Base-by-base conservation (phyloP, 1,140 invertebrate species). In the Drosophila orosa region DNA sequence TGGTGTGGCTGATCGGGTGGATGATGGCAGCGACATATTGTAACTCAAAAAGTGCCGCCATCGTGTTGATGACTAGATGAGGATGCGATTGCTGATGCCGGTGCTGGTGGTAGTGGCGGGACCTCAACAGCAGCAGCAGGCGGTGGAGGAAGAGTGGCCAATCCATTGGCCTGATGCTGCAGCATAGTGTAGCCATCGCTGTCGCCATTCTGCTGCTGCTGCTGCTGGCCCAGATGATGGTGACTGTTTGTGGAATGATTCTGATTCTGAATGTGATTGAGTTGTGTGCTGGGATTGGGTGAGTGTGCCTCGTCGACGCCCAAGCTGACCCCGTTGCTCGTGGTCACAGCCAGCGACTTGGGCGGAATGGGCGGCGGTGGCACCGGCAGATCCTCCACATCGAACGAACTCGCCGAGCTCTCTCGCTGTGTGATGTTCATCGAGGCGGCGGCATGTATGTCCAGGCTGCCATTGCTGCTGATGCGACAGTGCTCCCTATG, bases 11-110 rank as follows among this genome's bases (percentile, higher is more conserved):
- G 84, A 84, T 89, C 80, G 69, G 85, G 80, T 78, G 82, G 86
- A 72, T 91, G 90, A 84, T 91, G 90, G 85, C 90, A 91, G 90
- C 90, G 90, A 91, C 90, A 91, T 91, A 91, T 91, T 91, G 90
- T 90, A 91, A 87, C 90, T 91, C 90, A 91, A 91, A 91, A 91
- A 91, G 90, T 91, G 90, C 86, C 68, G 80, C 90, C 87, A 90
- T 90, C 85, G 61, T 90, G 87, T 67, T 68, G 85, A 40, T 85
- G 78, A 81, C 73, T 83, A 50, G 65, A 74, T 79, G 78, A 63
- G 29, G 75, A 56, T 77, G 80, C 39, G 5, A 57, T 33, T 10
- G 45, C 54, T 10, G 76, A 54, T 54, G 66, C 35, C 39, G 78
- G 31, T 52, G 78, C 25, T 52, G 22, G 19, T n/a, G 15, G 45